Percentiles rank a stretch among this genome's conserved stretches.
Conservation (phyloP, 2,888 invertebrate genomes). For the Campoletis raptor region DNA sequence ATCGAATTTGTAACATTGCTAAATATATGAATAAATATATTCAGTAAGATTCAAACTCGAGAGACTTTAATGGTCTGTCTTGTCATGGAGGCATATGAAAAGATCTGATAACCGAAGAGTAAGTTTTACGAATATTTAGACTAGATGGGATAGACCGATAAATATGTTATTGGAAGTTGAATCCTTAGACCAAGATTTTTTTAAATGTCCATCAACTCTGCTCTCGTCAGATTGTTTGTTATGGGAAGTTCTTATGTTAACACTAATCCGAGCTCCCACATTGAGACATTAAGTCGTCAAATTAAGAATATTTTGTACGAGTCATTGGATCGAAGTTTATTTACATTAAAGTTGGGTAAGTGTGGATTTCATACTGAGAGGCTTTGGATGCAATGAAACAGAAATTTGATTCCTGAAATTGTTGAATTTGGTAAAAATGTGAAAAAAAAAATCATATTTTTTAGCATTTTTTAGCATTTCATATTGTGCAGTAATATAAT, state of each 20-base stretch:
- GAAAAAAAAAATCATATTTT: no score
- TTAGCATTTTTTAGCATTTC: no score
- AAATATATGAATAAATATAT: neutral
- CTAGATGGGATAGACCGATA: neutral
- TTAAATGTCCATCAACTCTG: constrained; percentile 16
- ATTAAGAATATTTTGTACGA: neutral
- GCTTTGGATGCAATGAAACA: no score
- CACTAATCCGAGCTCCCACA: neutral
- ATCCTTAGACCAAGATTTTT: constrained; percentile 11
- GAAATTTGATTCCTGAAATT: no score
- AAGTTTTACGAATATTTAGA: neutral
- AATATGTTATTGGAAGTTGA: neutral
- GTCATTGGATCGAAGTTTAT: neutral
- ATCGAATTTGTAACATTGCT: neutral
- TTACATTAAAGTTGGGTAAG: neutral
- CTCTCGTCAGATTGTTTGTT: neutral
- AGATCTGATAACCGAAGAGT: constrained; percentile 2
- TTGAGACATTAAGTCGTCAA: neutral
- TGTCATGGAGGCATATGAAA: neutral
- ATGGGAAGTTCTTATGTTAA: neutral
- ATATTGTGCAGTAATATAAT: neutral
- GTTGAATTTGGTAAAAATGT: no score
- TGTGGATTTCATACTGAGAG: neutral
- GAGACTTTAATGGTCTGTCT: neutral
- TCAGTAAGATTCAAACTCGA: neutral